Percentiles rank a stretch among this genome's conserved stretches.
phyloP scores from a whole-genome alignment of 2,113 vertebrate genomes.

The Pangasianodon hypophthalmus region DNA sequence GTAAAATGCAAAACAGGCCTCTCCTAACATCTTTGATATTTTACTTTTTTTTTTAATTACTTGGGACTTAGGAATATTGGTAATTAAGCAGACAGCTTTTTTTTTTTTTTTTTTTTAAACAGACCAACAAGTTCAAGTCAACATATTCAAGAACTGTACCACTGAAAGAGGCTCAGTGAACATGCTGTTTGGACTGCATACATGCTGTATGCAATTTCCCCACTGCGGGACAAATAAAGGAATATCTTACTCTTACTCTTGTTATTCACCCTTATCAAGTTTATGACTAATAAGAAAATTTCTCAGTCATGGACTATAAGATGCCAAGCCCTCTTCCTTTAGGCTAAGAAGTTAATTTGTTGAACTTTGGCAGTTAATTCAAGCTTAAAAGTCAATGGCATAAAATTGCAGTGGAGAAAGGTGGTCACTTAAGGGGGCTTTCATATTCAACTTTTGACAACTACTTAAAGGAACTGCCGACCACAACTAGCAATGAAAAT shows the following conservation, averaged over 20 bases:
- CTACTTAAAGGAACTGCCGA: neutral
- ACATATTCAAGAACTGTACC: neutral
- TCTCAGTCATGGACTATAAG: neutral
- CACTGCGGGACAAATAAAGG: too few relatives aligned
- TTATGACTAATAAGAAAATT: neutral
- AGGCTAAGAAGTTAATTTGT: neutral
- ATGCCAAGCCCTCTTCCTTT: neutral
- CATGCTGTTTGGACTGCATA: neutral
- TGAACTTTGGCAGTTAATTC: neutral
- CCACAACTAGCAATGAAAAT: neutral
- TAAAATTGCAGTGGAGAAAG: neutral
- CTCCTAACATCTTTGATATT: neutral
- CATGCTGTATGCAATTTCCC: too few relatives aligned
- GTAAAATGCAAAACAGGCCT: neutral
- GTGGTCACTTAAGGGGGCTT: neutral
- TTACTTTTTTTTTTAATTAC: neutral
- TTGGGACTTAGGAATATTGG: neutral
- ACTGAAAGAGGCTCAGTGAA: neutral
- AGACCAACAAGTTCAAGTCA: neutral
- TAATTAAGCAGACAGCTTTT: neutral
- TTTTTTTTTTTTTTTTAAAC: neutral
- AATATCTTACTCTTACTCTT: too few relatives aligned
- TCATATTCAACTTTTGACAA: neutral
- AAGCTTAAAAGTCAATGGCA: neutral
- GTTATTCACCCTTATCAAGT: neutral